phyloP scores from a whole-genome alignment of 1,140 invertebrate genomes.

The Dreissena polymorpha region DNA sequence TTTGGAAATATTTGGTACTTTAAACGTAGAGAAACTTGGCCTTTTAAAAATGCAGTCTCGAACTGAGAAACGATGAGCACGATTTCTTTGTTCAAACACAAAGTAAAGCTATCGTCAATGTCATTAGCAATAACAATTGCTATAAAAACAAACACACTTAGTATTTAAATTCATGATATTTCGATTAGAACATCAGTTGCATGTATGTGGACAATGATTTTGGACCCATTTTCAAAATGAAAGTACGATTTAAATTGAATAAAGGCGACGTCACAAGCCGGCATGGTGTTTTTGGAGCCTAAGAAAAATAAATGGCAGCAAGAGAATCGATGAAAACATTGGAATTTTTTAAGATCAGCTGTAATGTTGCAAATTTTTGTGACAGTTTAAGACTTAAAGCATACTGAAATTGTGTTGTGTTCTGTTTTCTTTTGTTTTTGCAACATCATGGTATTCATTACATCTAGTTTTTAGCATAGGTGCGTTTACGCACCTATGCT shows the following conservation, averaged over 20 bases:
- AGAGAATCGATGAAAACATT: no score
- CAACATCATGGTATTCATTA: no score
- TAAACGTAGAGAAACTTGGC: not conserved
- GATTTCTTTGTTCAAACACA: slow-evolving; percentile 19
- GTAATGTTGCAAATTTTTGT: no score
- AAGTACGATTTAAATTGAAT: slow-evolving; percentile 35
- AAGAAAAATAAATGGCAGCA: no score
- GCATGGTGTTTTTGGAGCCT: no score
- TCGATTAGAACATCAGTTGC: not conserved
- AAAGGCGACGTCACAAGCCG: not conserved
- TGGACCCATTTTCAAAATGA: slow-evolving; percentile 17
- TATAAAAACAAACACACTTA: not conserved
- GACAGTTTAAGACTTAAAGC: no score
- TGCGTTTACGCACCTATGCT: no score
- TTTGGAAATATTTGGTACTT: not conserved
- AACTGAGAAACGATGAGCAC: slow-evolving; percentile 34
- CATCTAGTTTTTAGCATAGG: no score
- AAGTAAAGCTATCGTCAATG: not conserved
- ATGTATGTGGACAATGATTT: not conserved
- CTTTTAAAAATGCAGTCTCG: slow-evolving; percentile 15
- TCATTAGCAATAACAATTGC: slow-evolving; percentile 11
- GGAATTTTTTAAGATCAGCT: no score
- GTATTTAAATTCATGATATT: not conserved
- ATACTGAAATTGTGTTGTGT: no score
- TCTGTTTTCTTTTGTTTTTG: no score